phyloP scores from a whole-genome alignment of 1,140 invertebrate species.

The Sycophaga agraensis region DNA sequence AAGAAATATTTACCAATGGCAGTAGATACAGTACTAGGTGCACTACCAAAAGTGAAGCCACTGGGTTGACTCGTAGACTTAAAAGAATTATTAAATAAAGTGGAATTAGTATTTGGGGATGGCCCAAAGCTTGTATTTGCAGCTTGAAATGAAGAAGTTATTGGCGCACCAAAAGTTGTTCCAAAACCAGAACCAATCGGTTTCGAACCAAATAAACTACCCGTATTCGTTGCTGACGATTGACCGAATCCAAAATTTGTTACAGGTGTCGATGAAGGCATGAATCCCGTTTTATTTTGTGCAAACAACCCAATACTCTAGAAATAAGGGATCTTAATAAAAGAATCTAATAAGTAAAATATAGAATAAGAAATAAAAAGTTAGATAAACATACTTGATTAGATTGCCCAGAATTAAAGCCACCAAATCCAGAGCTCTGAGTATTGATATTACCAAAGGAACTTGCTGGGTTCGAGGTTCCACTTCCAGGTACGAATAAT shows the following conservation, averaged over 20 bases:
- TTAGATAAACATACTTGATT: constrained; percentile 47
- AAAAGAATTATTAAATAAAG: constrained; percentile 58
- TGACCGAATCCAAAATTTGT: constrained; percentile 59
- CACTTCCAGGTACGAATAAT: constrained; percentile 47
- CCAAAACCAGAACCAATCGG: constrained; percentile 60
- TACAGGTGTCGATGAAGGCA: constrained; percentile 48
- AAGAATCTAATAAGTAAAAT: too few species aligned
- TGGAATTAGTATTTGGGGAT: constrained; percentile 50
- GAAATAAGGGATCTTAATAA: not conserved
- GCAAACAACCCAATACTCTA: constrained; percentile 56
- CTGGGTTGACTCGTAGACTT: constrained; percentile 51
- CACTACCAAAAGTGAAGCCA: constrained; percentile 58
- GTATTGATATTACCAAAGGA: constrained; percentile 50
- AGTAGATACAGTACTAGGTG: constrained; percentile 47
- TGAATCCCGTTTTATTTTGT: constrained; percentile 57
- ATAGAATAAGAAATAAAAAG: not conserved
- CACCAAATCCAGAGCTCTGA: constrained; percentile 52
- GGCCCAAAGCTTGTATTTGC: constrained; percentile 57
- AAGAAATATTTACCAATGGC: constrained; percentile 42
- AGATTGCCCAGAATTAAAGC: constrained; percentile 48
- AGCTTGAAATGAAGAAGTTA: constrained; percentile 45
- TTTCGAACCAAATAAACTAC: constrained; percentile 53
- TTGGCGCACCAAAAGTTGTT: constrained; percentile 56
- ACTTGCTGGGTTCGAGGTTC: constrained; percentile 46
- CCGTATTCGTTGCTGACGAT: constrained; percentile 45